Conservation (phyloP, 2,888 invertebrate species). For the Carpatolechia fugitivella region DNA sequence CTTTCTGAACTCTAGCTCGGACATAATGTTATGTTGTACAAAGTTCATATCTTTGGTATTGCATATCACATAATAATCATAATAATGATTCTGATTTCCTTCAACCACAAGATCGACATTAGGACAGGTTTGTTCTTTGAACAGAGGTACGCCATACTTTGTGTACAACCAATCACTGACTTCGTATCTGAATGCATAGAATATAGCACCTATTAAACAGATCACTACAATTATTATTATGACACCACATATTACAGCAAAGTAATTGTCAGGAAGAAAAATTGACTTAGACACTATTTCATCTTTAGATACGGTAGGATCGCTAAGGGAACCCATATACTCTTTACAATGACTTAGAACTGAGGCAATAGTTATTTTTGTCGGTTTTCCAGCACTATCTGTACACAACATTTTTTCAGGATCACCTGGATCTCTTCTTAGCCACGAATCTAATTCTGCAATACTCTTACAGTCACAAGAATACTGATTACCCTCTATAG, state of each 20-base stretch:
- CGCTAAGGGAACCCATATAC: slow-evolving; percentile 74
- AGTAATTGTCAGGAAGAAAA: slow-evolving; percentile 83
- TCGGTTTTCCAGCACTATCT: slow-evolving; percentile 75
- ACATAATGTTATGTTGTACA: slow-evolving; percentile 83
- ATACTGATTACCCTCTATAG: slow-evolving; percentile 89
- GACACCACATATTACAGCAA: slow-evolving; percentile 86
- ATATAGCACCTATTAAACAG: slow-evolving; percentile 83
- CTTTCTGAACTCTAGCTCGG: slow-evolving; percentile 84
- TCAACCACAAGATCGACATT: slow-evolving; percentile 81
- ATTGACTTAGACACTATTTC: slow-evolving; percentile 80
- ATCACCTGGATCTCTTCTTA: slow-evolving; percentile 82
- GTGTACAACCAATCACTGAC: slow-evolving; percentile 89
- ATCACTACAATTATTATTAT: slow-evolving; percentile 84
- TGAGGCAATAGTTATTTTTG: slow-evolving; percentile 75
- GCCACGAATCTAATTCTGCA: slow-evolving; percentile 84
- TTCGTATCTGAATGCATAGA: slow-evolving; percentile 87
- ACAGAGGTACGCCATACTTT: slow-evolving; percentile 87
- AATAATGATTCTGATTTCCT: slow-evolving; percentile 84
- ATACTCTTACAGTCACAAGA: slow-evolving; percentile 89
- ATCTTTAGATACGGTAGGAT: slow-evolving; percentile 68
- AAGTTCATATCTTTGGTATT: slow-evolving; percentile 89
- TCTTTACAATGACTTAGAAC: slow-evolving; percentile 81
- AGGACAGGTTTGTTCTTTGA: slow-evolving; percentile 84
- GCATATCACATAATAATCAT: slow-evolving; percentile 93
- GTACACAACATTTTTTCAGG: slow-evolving; percentile 85